Conservation (phyloP, 2,888 invertebrate species). For the Petrolisthes manimaculis region DNA sequence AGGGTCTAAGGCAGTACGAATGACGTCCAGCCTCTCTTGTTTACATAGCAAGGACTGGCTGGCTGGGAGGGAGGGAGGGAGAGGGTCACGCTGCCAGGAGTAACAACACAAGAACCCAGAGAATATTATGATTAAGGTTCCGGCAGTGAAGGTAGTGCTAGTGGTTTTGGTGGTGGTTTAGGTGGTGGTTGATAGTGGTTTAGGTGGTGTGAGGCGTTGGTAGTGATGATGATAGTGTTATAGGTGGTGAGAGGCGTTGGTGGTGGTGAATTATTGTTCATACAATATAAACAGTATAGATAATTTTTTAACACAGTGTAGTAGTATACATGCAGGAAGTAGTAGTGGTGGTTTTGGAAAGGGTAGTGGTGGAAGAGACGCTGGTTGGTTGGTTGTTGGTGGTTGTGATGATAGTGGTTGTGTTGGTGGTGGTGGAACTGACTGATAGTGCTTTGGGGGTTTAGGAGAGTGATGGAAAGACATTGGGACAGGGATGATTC, state of each 20-base stretch:
- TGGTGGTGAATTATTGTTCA: background rate
- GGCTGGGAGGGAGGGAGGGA: background rate
- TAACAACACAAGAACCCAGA: too few species aligned
- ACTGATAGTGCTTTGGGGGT: background rate
- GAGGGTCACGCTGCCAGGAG: background rate
- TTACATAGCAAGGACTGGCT: background rate
- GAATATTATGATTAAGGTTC: too few species aligned
- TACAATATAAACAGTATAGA: background rate
- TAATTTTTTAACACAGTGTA: background rate
- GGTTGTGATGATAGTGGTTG: background rate
- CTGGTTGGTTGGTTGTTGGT: background rate
- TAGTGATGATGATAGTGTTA: background rate
- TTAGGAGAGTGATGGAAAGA: background rate
- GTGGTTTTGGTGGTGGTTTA: background rate
- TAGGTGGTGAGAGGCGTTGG: background rate
- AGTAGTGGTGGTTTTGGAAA: background rate
- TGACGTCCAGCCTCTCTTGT: constrained; percentile 13
- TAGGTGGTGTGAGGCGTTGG: background rate
- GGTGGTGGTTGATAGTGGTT: background rate
- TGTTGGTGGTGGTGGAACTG: background rate
- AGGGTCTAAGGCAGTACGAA: constrained; percentile 27
- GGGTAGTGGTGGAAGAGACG: background rate
- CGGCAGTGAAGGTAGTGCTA: background rate
- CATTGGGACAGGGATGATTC: too few species aligned
- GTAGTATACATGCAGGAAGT: background rate